Conservation (phyloP, 64 coral and sea anemone genomes). For the Astreopora myriophthalma region DNA sequence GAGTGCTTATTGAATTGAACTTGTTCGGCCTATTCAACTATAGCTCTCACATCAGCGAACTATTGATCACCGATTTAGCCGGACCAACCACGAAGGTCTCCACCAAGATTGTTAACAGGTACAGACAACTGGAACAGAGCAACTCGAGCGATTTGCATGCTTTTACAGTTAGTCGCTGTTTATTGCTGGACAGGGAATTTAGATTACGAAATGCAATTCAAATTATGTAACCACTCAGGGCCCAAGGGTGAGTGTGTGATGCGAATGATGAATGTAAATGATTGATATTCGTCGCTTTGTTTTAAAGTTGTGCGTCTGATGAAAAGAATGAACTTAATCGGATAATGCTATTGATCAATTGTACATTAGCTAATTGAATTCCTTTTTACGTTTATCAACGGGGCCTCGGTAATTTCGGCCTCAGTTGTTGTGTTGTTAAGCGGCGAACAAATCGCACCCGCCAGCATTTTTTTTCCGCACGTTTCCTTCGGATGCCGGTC, state of each 20-base stretch:
- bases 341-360: background rate
- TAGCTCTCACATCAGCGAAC: too few relatives aligned
- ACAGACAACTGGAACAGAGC: too few relatives aligned
- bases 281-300: background rate
- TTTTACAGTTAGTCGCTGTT: too few relatives aligned
- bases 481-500: background rate
- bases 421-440: background rate
- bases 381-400: background rate
- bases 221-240: too few relatives aligned
- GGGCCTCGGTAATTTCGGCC: background rate
- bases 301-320: background rate
- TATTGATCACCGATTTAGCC: too few relatives aligned
- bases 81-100: too few relatives aligned
- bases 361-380: conserved; percentile 39
- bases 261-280: background rate
- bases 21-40: background rate
- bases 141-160: too few relatives aligned
- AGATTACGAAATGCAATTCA: too few relatives aligned
- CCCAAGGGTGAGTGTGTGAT: too few relatives aligned
- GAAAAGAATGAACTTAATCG: background rate
- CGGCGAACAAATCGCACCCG: background rate
- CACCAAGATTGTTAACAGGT: too few relatives aligned
- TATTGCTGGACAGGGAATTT: too few relatives aligned
- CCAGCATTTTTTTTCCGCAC: background rate
- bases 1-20: background rate